These are phyloP conservation scores for Panthera tigris DNA, from an alignment of 2,113 vertebrate species.

Conservation along the genomic window DNA sequence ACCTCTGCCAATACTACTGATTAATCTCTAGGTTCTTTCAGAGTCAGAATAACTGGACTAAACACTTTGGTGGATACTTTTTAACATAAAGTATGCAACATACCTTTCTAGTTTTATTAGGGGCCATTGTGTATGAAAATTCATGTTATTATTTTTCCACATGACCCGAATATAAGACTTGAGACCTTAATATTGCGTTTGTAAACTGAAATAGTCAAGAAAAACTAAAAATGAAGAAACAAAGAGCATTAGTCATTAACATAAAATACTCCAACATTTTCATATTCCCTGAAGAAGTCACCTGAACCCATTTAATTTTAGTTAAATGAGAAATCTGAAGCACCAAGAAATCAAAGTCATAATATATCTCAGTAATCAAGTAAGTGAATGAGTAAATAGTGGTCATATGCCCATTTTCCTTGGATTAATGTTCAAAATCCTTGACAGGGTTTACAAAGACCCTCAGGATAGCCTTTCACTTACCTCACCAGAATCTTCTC, in stretches of 20 bases:
- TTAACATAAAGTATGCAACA: neutral
- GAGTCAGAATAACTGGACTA: neutral
- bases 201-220: neutral
- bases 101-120: neutral
- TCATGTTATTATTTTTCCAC: neutral
- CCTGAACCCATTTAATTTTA: neutral
- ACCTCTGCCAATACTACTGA: neutral
- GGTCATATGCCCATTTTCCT: neutral
- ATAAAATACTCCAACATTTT: neutral
- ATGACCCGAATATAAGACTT: neutral
- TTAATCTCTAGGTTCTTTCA: conserved; percentile 19
- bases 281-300: neutral
- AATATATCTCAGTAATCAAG: neutral
- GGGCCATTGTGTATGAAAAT: neutral
- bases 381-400: neutral
- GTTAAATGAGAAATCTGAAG: neutral
- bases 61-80: neutral
- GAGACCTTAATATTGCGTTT: neutral
- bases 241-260: neutral
- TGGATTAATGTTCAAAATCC: neutral
- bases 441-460: neutral
- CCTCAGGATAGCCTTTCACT: neutral
- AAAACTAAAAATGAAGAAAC: neutral
- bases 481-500: neutral
- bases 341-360: neutral